Evolutionary conservation across 2,113 vertebrate species (phyloP), one percentile per base, ranked within the genome.

Genomic region (Chamaea fasciata): DNA sequence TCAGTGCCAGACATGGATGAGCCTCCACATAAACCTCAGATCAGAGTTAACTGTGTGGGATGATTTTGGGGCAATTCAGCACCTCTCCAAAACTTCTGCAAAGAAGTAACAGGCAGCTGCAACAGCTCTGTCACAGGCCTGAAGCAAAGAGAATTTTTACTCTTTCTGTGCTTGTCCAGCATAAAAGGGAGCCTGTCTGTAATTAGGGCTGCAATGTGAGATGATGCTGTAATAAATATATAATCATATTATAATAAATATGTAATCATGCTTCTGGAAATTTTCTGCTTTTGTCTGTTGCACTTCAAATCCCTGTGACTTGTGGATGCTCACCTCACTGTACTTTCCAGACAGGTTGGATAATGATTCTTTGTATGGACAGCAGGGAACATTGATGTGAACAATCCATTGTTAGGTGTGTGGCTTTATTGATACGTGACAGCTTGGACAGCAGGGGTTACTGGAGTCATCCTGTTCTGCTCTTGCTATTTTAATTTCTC

Each of bases 381-480:
- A 57, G 64, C 13, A 41, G 42, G 70, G 73, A 75, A 56, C 77
- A 57, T 37, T 76, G 41, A 69, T 31, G 39, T 65, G 63, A 85
- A 83, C 23, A 77, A 47, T 10, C 35, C 53, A 85, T 69, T 90
- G 18, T 79, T 79, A 76, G 53, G 46, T 64, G 71, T 89, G 82
- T 85, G 78, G 63, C 46, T 95, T 91, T 90, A 94, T 62, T 90
- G 91, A 62, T 47, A 85, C 3, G 1, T 50, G 82, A 79, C 89
- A 95, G 91, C 91, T 95, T 95, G 94, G 91, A 76, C 84, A 92
- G 89, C 67, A 84, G 82, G 70, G 84, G 81, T 95, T 88, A 67
- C 77, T 56, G 64, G 52, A 93, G 57, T 87, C 71, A 71, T 92
- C 73, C 44, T 31, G 17, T 37, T 93, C 65, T 95, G 85, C 14